Conservation (phyloP, 64 coral and sea anemone genomes). For the Pocillopora verrucosa region DNA sequence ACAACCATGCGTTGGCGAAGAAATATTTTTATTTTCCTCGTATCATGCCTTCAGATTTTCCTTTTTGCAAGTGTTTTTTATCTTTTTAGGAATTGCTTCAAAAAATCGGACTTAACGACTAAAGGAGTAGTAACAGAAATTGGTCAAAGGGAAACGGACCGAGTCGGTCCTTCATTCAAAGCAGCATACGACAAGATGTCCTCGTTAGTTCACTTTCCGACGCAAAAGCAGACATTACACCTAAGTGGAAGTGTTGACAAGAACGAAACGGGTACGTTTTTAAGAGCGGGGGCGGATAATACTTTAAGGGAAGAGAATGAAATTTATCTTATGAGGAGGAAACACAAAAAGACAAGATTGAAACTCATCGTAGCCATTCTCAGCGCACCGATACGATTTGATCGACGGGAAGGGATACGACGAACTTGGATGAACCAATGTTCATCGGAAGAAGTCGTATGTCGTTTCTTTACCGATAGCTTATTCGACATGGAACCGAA, state of each 20-base stretch:
- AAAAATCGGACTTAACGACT: neutral
- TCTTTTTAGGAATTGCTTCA: constrained; percentile 8
- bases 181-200: neutral
- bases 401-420: constrained; percentile 81
- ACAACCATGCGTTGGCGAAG: constrained; percentile 22
- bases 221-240: neutral
- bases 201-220: neutral
- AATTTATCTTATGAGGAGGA: neutral
- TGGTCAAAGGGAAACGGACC: neutral
- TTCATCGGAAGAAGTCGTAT: constrained; percentile 58
- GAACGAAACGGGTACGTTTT: neutral
- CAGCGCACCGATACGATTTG: constrained; percentile 80
- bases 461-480: constrained; percentile 88
- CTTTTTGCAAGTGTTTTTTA: constrained; percentile 29
- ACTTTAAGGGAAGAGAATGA: neutral
- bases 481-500: constrained; percentile 64
- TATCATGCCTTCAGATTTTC: neutral
- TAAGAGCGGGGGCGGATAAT: neutral
- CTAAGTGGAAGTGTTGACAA: neutral
- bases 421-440: constrained; percentile 89
- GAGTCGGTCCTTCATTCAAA: neutral
- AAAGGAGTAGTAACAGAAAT: neutral
- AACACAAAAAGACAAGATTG: neutral
- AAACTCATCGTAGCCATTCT: constrained; percentile 74
- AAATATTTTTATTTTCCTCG: neutral